A percentile compares a stretch with the other conserved stretches of the same genome.
phyloP scores from a whole-genome alignment of 1,140 invertebrate species.

The Psix sp. region DNA sequence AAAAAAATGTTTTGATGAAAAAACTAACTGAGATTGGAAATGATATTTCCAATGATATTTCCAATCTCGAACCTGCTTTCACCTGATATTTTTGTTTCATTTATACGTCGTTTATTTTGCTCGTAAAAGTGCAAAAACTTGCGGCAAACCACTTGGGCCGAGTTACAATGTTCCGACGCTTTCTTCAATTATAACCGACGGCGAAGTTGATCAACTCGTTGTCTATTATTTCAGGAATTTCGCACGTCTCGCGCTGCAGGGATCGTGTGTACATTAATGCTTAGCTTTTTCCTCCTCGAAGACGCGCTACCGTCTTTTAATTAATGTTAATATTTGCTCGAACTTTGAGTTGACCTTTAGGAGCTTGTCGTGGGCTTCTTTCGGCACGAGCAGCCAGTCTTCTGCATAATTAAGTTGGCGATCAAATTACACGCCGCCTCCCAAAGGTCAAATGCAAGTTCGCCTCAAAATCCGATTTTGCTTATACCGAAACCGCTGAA shows the following conservation, averaged over 20 bases:
- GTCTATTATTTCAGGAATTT: conserved; percentile 48
- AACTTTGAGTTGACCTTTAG: conserved; percentile 45
- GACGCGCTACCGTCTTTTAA: conserved; percentile 40
- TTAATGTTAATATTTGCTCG: conserved; percentile 55
- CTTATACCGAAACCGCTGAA: conserved; percentile 43
- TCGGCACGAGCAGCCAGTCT: conserved; percentile 22
- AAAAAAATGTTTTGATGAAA: too few species aligned
- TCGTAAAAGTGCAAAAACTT: conserved; percentile 22
- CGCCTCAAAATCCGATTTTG: conserved; percentile 33
- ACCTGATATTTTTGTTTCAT: too few species aligned
- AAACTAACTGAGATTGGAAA: too few species aligned
- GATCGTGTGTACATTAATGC: conserved; percentile 33
- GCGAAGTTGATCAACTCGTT: conserved; percentile 38
- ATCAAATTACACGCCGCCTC: conserved; percentile 35
- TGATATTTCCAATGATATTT: too few species aligned
- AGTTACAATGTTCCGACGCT: conserved; percentile 16
- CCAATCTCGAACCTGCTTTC: too few species aligned
- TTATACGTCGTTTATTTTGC: too few species aligned
- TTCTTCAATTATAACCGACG: conserved; percentile 42
- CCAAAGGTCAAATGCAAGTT: conserved; percentile 47
- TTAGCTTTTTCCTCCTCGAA: conserved; percentile 11
- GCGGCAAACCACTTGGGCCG: neutral
- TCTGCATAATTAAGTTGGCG: conserved; percentile 51
- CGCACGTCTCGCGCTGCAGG: conserved; percentile 25
- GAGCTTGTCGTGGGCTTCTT: conserved; percentile 44